Evolutionary conservation across 2,888 invertebrate species (phyloP).

Genomic region (Autographa pulchrina): DNA sequence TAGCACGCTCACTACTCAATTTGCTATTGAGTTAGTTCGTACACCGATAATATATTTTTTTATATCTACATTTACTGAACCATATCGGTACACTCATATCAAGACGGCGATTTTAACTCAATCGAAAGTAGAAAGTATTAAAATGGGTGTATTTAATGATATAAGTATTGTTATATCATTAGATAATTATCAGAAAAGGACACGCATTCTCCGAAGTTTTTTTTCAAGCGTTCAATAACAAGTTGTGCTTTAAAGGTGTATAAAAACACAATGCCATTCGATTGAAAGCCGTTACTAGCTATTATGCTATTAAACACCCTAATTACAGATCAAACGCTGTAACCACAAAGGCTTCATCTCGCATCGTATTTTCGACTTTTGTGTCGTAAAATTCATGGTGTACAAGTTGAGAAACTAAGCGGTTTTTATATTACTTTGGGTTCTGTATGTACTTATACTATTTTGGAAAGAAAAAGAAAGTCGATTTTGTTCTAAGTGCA

Average conservation of each 20-base stretch:
- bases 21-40: neutral
- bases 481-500: constrained; percentile 29
- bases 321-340: constrained; percentile 86
- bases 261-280: constrained; percentile 80
- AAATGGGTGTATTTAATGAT: constrained; percentile 47
- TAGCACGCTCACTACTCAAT: neutral
- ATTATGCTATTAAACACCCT: constrained; percentile 85
- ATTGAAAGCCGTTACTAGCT: constrained; percentile 83
- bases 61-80: neutral
- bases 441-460: constrained; percentile 64
- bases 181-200: constrained; percentile 69
- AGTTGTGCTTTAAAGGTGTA: constrained; percentile 65
- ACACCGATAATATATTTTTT: neutral
- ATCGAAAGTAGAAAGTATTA: constrained; percentile 42
- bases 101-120: constrained; percentile 18
- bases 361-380: constrained; percentile 79
- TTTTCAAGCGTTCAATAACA: constrained; percentile 72
- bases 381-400: constrained; percentile 79
- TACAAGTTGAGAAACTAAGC: constrained; percentile 73
- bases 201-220: constrained; percentile 68
- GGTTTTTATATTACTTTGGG: constrained; percentile 79
- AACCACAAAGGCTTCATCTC: constrained; percentile 85
- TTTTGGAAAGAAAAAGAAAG: constrained; percentile 27
- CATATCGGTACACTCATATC: neutral
- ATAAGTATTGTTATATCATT: constrained; percentile 59